Conservation (phyloP, 2,888 invertebrate genomes). For the Euclidia mi region DNA sequence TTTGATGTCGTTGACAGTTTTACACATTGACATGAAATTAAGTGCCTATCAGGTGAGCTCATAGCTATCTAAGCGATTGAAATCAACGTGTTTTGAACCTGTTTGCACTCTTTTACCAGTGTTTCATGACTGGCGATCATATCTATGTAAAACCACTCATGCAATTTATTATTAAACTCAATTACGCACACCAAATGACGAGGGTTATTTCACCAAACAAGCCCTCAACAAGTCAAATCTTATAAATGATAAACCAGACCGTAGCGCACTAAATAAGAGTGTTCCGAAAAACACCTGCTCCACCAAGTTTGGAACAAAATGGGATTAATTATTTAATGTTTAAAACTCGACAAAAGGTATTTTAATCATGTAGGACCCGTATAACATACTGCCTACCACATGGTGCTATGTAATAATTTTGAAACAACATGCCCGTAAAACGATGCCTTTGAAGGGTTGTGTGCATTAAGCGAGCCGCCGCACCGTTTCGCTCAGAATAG, state of each 20-base stretch:
- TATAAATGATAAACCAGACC: not conserved
- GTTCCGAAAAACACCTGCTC: not conserved
- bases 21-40: too few relatives aligned
- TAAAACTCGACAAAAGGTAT: not conserved
- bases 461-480: not conserved
- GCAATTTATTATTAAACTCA: too few relatives aligned
- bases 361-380: not conserved
- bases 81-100: too few relatives aligned
- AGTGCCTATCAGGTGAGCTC: too few relatives aligned
- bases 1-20: too few relatives aligned
- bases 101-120: too few relatives aligned
- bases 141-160: too few relatives aligned
- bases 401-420: not conserved
- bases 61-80: too few relatives aligned
- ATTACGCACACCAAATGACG: too few relatives aligned
- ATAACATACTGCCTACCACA: constrained; percentile 5
- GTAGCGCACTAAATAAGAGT: not conserved
- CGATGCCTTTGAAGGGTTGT: not conserved
- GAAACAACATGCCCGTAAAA: not conserved
- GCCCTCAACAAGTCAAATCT: not conserved
- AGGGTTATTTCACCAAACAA: not conserved
- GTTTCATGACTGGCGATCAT: too few relatives aligned
- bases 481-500: too few relatives aligned
- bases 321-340: constrained; percentile 7
- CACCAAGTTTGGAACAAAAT: not conserved